Base-by-base conservation (phyloP, 2,113 vertebrate species). In the Cromileptes altivelis region DNA sequence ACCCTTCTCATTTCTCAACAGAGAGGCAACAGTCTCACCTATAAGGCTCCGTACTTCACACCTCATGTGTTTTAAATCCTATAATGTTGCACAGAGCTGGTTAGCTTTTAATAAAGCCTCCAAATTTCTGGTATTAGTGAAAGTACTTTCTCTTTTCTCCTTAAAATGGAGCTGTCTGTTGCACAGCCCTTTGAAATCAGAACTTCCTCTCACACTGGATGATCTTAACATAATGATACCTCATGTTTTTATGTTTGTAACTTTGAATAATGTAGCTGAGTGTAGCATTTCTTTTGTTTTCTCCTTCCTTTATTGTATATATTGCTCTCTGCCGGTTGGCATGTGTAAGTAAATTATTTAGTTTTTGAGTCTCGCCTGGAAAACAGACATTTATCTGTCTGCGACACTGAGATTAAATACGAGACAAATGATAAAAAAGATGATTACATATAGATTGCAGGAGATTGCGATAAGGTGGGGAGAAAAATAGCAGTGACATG, bases 111-210 rank as follows among this genome's bases (percentile, higher is more conserved):
- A 75, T 75, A 67, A 57, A 78, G 25, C 27, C 64, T 80, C 9
- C 37, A 56, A 27, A 61, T 55, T 61, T 78, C 11, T 25, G 58
- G 75, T 81, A 23, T 40, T 6, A 11, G 18, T 14, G 17, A 23
- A 17, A 40, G 40, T 6, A 7, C 64, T 78, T 61, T 75, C 57
- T 71, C 45, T 78, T 62, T 80, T 11, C 53, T 70, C 47, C 53
- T 57, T 33, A 71, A 47, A 81, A 40, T 4, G 18, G 6, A 76
- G 40, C 30, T 6, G n/a, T 17, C 60, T 45, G 15, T 21, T 27
- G 40, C 23, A 70, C 70, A 61, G 15, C 37, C 25, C 64, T 69
- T 76, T 63, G 55, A 84, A 89, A 84, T 70, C 1, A 67, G 23
- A 52, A 49, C 64, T 64, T 60, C 17, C 23, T 81, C 33, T 70